phyloP scores from a whole-genome alignment of 2,888 invertebrate genomes.

The Tiphia femorata region DNA sequence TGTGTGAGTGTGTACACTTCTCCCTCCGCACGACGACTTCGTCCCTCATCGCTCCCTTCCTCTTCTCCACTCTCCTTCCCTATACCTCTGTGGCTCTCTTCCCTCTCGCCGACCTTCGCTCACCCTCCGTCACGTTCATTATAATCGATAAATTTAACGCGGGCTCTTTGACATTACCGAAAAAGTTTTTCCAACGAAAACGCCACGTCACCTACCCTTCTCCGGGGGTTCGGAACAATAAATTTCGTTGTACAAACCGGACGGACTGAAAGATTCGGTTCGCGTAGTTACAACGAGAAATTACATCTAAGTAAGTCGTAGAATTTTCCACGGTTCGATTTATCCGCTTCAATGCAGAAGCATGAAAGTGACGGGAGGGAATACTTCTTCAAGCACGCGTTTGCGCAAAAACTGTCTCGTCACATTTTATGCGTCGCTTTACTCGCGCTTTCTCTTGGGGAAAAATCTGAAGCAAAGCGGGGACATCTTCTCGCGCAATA shows the following conservation, averaged over 20 bases:
- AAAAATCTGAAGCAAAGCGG: constrained; percentile 9
- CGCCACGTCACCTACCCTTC: neutral
- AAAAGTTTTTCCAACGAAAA: constrained; percentile 4
- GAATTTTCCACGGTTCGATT: neutral
- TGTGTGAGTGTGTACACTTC: constrained; percentile 2
- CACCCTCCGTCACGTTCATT: constrained; percentile 25
- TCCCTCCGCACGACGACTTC: constrained; percentile 11
- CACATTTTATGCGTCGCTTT: no score
- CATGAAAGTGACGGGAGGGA: no score
- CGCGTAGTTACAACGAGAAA: no score
- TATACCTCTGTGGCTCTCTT: neutral
- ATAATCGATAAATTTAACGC: constrained; percentile 61
- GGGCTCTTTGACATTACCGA: constrained; percentile 39
- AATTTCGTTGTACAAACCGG: no score
- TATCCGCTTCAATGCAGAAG: no score
- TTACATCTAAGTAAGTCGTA: neutral
- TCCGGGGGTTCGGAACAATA: neutral
- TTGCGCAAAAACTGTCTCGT: no score
- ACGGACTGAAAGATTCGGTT: no score
- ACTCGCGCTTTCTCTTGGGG: neutral
- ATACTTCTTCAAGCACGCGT: no score
- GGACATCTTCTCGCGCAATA: constrained; percentile 23
- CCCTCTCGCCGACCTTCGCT: neutral
- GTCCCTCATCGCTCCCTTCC: constrained; percentile 11
- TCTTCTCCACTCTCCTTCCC: neutral